Evolutionary conservation across 2,797 vertebrate genomes (phyloP).

Genomic region (Pseudochaenichthys georgianus): DNA sequence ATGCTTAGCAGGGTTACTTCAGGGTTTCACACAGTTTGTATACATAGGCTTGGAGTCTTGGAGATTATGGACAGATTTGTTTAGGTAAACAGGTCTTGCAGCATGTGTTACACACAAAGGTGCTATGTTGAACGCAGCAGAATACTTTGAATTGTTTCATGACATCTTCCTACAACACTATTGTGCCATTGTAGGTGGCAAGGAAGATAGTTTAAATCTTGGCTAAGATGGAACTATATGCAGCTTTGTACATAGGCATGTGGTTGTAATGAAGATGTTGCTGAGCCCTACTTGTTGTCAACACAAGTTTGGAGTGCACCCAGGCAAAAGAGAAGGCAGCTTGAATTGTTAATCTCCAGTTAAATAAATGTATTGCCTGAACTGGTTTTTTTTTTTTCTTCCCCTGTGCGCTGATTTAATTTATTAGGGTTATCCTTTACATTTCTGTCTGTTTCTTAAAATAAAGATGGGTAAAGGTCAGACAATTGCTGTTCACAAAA

Average conservation of each 20-base stretch:
- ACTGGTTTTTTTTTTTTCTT: background rate
- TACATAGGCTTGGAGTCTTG: background rate
- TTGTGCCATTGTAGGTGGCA: background rate
- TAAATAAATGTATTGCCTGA: background rate
- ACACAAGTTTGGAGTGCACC: slow-evolving; percentile 9
- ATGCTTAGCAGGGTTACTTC: slow-evolving; percentile 25
- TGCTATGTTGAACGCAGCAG: background rate
- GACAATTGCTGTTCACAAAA: background rate
- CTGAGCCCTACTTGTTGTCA: slow-evolving; percentile 6
- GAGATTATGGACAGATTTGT: slow-evolving; percentile 3
- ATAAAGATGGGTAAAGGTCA: background rate
- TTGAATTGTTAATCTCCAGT: background rate
- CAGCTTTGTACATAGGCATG: slow-evolving; percentile 18
- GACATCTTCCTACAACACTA: background rate
- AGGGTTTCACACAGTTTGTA: slow-evolving; percentile 12
- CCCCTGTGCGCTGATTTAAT: background rate
- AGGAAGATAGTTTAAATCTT: slow-evolving; percentile 5
- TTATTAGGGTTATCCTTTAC: background rate
- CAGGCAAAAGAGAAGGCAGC: background rate
- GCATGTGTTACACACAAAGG: background rate
- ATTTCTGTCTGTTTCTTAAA: background rate
- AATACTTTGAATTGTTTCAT: background rate
- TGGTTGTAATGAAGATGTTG: slow-evolving; percentile 20
- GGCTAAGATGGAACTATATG: slow-evolving; percentile 8
- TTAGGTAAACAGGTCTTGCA: background rate